Conservation (phyloP, 2,888 invertebrate species). For the Drosophila pseudotakahashii region DNA sequence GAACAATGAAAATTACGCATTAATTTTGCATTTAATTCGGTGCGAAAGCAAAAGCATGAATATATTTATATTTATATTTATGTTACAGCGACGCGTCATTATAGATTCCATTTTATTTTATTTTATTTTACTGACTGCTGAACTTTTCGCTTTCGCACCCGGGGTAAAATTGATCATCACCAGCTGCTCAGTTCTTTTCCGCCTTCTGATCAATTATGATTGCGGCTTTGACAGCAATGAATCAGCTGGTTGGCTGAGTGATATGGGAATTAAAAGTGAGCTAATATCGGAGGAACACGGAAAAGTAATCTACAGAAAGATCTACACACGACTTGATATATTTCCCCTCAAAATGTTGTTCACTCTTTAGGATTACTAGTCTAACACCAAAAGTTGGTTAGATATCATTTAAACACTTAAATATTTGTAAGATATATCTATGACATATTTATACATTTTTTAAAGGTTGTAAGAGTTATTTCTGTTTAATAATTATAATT, state of each 20-base stretch:
- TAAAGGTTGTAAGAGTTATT: neutral
- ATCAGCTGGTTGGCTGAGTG: constrained; percentile 14
- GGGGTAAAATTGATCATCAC: constrained; percentile 35
- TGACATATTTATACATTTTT: too few species aligned
- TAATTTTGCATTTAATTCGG: constrained; percentile 31
- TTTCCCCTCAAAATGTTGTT: neutral
- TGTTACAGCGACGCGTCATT: constrained; percentile 33
- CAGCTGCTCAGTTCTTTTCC: constrained; percentile 54
- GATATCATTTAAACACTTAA: too few species aligned
- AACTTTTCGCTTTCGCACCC: constrained; percentile 68
- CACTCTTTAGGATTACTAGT: too few species aligned
- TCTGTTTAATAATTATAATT: neutral
- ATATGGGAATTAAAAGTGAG: neutral
- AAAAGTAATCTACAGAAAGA: neutral
- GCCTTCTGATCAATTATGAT: constrained; percentile 27
- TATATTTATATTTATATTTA: constrained; percentile 4
- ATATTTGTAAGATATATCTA: too few species aligned
- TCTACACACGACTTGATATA: neutral
- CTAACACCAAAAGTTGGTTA: too few species aligned
- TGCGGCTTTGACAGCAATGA: constrained; percentile 23
- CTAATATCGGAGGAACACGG: neutral
- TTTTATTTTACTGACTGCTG: constrained; percentile 54
- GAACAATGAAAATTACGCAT: constrained; percentile 61
- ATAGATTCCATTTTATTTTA: constrained; percentile 14
- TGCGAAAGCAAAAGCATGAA: constrained; percentile 19